These are phyloP conservation scores for Drosophila ironensis DNA, from an alignment of 1,140 invertebrate genomes.

Conservation along the genomic window DNA sequence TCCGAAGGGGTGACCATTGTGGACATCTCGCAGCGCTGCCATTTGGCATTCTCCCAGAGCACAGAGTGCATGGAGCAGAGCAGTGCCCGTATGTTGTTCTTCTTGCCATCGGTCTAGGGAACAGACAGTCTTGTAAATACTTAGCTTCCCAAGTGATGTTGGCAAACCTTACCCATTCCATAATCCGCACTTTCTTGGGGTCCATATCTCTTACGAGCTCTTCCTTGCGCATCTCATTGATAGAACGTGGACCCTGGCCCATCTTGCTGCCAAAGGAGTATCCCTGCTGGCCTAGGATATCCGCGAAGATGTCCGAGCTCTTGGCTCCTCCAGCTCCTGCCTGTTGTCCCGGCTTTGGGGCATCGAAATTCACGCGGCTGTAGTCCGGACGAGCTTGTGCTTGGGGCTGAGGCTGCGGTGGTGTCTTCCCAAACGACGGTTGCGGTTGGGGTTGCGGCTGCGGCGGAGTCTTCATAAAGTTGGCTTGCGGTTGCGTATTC, in stretches of 20 bases:
- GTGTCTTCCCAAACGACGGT: constrained; percentile 22
- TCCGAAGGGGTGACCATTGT: constrained; percentile 94
- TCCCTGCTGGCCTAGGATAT: constrained; percentile 93
- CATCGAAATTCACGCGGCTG: constrained; percentile 87
- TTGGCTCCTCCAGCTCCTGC: constrained; percentile 74
- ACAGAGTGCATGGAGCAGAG: constrained; percentile 96
- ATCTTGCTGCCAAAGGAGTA: constrained; percentile 91
- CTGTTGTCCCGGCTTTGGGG: constrained; percentile 75
- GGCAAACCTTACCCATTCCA: constrained; percentile 85
- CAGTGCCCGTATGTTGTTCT: constrained; percentile 96
- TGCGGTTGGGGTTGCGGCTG: constrained; percentile 10
- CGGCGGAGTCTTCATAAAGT: constrained; percentile 27
- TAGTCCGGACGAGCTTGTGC: constrained; percentile 82
- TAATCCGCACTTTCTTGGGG: constrained; percentile 93
- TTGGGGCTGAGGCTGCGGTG: constrained; percentile 8
- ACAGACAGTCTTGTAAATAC: constrained; percentile 8
- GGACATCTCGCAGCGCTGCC: constrained; percentile 96
- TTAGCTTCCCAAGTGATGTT: not conserved
- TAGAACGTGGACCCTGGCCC: constrained; percentile 91
- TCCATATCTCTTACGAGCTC: constrained; percentile 94
- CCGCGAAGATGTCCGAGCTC: constrained; percentile 91
- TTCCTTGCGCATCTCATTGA: constrained; percentile 95
- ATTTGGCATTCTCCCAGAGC: constrained; percentile 96
- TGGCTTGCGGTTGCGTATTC: constrained; percentile 28
- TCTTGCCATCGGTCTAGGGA: constrained; percentile 97